Percentiles rank a stretch among this genome's conserved stretches.
phyloP scores from a whole-genome alignment of 2,888 invertebrate species.

The Sipha maydis region DNA sequence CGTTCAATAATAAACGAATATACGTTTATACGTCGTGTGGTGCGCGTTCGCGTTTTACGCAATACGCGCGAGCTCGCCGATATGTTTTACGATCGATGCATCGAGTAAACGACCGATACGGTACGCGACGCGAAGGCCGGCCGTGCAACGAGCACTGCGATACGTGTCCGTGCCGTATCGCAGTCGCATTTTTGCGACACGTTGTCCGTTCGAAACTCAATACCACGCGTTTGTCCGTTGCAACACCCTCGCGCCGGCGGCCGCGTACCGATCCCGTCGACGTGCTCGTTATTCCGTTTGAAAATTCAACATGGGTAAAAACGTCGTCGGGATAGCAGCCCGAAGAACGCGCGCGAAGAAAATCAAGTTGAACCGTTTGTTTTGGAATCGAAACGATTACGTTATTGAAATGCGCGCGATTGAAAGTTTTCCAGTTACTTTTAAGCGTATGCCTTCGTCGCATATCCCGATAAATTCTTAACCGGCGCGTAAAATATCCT shows the following conservation, averaged over 20 bases:
- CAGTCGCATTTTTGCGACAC: neutral
- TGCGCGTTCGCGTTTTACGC: neutral
- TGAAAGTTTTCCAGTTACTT: no score
- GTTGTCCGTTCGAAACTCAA: neutral
- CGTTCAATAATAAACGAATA: neutral
- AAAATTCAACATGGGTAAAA: no score
- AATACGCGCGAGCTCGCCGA: neutral
- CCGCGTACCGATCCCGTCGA: neutral
- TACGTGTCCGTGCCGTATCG: neutral
- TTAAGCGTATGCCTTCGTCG: no score
- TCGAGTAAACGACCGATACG: neutral
- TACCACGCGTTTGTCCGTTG: neutral
- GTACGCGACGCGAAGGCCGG: conserved; percentile 8
- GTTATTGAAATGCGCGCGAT: no score
- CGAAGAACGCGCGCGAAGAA: no score
- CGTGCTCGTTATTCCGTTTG: no score
- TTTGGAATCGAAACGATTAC: no score
- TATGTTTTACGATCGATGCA: neutral
- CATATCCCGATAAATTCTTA: no score
- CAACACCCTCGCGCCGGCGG: neutral
- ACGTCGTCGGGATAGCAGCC: no score
- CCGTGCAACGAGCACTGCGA: neutral
- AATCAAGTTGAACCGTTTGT: no score
- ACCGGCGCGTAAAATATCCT: no score
- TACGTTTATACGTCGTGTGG: no score